Conservation (phyloP, 2,797 vertebrate genomes). For the Helicolenus hilgendorfi region DNA sequence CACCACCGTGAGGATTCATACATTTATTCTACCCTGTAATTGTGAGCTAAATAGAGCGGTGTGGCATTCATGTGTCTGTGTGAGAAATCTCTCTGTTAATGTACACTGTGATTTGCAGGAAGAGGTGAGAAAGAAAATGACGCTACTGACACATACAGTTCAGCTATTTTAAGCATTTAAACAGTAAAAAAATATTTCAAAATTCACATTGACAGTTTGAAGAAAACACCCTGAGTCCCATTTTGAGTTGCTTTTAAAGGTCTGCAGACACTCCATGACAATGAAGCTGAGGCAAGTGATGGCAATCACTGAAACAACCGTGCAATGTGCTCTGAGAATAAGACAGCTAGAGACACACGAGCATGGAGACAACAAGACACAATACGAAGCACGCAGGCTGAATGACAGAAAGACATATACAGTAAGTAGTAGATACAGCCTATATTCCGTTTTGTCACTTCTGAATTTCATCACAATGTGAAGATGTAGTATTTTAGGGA, state of each 20-base stretch:
- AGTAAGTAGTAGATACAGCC: background rate
- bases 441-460: background rate
- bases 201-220: background rate
- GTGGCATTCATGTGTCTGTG: background rate
- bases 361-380: background rate
- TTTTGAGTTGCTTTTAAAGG: background rate
- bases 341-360: background rate
- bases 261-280: background rate
- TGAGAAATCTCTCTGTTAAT: background rate
- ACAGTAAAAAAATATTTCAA: background rate
- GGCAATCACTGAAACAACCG: background rate
- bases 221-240: background rate
- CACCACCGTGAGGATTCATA: background rate
- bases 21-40: background rate
- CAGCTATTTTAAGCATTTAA: background rate
- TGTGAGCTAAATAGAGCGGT: background rate
- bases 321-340: background rate
- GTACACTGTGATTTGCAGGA: background rate
- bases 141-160: background rate
- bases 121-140: background rate
- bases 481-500: background rate
- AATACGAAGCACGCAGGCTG: background rate
- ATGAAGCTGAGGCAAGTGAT: background rate
- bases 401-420: background rate
- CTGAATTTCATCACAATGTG: background rate